Evolutionary conservation across 1,140 invertebrate genomes (phyloP).

Genomic region (Apis laboriosa): DNA sequence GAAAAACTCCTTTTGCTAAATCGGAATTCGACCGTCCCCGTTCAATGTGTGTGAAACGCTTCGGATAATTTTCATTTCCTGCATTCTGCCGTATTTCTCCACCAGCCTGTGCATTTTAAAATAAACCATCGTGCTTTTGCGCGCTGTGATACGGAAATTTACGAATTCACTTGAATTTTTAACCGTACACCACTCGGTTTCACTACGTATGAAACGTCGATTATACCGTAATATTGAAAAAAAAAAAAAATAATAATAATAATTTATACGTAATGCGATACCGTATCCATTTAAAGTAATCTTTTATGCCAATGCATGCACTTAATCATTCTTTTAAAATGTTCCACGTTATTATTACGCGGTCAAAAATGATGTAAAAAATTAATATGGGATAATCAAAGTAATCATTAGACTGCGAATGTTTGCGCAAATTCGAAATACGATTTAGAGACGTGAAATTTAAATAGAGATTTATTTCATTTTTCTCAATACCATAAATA

Average conservation of each 20-base stretch:
- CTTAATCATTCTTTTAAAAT: no score
- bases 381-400: no score
- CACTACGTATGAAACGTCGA: background rate
- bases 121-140: background rate
- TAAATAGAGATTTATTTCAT: no score
- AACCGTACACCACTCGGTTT: background rate
- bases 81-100: constrained; percentile 8
- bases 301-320: no score
- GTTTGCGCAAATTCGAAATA: no score
- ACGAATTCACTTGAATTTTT: background rate
- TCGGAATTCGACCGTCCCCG: constrained; percentile 6
- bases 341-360: no score
- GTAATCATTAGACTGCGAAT: no score
- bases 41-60: background rate
- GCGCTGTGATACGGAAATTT: background rate
- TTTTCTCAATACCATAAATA: no score
- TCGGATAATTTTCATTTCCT: constrained; percentile 3
- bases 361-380: no score
- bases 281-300: no score
- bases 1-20: background rate
- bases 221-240: background rate
- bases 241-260: background rate
- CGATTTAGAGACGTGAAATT: no score
- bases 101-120: constrained; percentile 3
- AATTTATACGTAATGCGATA: background rate